phyloP scores from a whole-genome alignment of 1,140 invertebrate species.

The Pseudomyrmex sp. region DNA sequence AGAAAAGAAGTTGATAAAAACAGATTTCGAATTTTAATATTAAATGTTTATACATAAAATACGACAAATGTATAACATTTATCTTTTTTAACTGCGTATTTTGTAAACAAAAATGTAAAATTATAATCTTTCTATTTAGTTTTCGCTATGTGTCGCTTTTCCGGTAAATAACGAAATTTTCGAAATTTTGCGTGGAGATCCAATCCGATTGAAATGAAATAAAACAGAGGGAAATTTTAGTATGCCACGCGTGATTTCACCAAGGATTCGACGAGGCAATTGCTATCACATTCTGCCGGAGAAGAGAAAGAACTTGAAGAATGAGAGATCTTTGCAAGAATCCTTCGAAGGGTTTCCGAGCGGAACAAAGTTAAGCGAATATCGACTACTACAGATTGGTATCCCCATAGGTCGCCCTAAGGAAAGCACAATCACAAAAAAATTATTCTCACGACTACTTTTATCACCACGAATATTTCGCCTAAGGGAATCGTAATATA shows the following conservation, averaged over 20 bases:
- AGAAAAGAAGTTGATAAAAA: not conserved
- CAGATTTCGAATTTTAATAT: conserved; percentile 16
- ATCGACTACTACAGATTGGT: not conserved
- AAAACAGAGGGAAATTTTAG: not conserved
- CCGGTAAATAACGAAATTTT: conserved; percentile 1
- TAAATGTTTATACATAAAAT: not conserved
- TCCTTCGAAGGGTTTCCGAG: not conserved
- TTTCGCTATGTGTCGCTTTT: not conserved
- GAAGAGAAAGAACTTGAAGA: not conserved
- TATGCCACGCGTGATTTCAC: conserved; percentile 18
- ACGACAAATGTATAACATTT: not conserved
- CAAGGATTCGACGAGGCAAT: conserved; percentile 15
- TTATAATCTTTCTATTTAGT: too few species aligned
- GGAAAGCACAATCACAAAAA: conserved; percentile 27
- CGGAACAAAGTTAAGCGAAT: conserved; percentile 17
- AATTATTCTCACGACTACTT: conserved; percentile 37
- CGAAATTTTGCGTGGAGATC: not conserved
- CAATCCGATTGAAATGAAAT: conserved; percentile 13
- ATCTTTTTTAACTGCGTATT: not conserved
- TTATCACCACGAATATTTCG: conserved; percentile 42
- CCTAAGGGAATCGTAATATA: conserved; percentile 7
- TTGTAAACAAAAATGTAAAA: too few species aligned
- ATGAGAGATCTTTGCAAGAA: not conserved
- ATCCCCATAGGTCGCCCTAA: not conserved
- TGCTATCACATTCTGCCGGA: not conserved